These are phyloP conservation scores for Stegastes partitus DNA, from an alignment of 2,113 vertebrate species.

Conservation along the genomic window DNA sequence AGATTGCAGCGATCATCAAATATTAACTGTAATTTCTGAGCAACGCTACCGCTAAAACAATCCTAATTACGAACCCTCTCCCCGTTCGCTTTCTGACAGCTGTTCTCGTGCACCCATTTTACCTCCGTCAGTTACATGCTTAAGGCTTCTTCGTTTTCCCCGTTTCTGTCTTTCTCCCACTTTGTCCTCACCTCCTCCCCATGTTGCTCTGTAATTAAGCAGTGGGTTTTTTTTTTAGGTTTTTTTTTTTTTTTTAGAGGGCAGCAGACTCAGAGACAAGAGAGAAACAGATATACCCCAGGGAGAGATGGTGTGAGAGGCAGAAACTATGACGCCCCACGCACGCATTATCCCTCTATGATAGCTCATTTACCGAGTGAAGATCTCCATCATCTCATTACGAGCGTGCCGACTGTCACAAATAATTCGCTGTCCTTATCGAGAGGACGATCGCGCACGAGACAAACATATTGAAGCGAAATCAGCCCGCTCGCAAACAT, in stretches of 20 bases:
- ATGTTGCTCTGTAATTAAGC: conserved; percentile 70
- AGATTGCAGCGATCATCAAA: conserved; percentile 51
- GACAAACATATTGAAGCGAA: conserved; percentile 51
- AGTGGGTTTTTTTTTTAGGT: no score
- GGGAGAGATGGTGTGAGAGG: conserved; percentile 59
- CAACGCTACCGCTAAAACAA: conserved; percentile 40
- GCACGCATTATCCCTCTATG: conserved; percentile 43
- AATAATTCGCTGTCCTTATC: conserved; percentile 51
- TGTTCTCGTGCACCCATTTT: conserved; percentile 20
- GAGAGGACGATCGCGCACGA: conserved; percentile 52
- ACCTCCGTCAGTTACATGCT: conserved; percentile 11
- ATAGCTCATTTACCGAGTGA: conserved; percentile 65
- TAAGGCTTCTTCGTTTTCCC: conserved; percentile 15
- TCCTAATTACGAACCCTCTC: conserved; percentile 43
- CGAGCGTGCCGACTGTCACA: conserved; percentile 34
- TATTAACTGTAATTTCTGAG: conserved; percentile 60
- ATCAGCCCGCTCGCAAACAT: conserved; percentile 35
- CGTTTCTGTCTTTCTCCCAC: conserved; percentile 57
- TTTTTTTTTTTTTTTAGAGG: conserved; percentile 63
- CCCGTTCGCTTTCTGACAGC: conserved; percentile 25
- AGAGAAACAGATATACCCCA: conserved; percentile 55
- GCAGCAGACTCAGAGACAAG: conserved; percentile 53
- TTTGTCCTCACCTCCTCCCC: conserved; percentile 57
- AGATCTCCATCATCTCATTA: conserved; percentile 49
- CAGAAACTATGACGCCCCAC: conserved; percentile 52